Percentiles rank a stretch among this genome's conserved stretches.
Evolutionary conservation across 2,797 vertebrate genomes (phyloP).

Genomic region (Masticophis lateralis): DNA sequence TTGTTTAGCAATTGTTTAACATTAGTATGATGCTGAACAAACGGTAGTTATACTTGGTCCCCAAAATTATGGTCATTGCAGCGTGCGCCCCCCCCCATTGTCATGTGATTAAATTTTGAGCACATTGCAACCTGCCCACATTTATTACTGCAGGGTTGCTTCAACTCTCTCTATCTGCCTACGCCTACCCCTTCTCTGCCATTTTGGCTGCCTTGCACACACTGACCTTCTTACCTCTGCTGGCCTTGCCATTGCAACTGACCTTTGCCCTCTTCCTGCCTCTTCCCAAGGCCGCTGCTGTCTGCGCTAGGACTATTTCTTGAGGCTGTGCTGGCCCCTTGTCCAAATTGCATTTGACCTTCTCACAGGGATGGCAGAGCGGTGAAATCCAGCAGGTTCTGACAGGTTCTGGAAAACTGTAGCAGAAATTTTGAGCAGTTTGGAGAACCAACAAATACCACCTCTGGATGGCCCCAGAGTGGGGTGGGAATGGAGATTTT

Average conservation of each 20-base stretch:
- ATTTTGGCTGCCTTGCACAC: not conserved
- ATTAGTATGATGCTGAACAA: not conserved
- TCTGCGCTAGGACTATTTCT: not conserved
- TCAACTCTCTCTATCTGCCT: not conserved
- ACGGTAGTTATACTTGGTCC: not conserved
- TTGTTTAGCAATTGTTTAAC: not conserved
- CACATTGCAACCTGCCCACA: not conserved
- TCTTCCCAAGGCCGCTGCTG: not conserved
- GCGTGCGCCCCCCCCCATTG: accelerated
- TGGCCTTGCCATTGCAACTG: not conserved
- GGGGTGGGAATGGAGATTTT: no score
- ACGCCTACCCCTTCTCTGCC: not conserved
- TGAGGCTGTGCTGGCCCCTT: not conserved
- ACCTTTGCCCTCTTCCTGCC: not conserved
- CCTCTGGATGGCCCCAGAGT: no score
- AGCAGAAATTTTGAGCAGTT: no score
- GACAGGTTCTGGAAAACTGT: no score
- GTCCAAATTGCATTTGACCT: not conserved
- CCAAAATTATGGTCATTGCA: not conserved
- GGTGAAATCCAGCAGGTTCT: no score
- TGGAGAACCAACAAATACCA: no score
- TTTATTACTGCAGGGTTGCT: not conserved
- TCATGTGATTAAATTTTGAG: not conserved
- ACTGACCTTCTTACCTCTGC: not conserved
- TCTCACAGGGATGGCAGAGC: not conserved